Conservation (phyloP, 2,888 invertebrate genomes). For the Pegoplata infirma region DNA sequence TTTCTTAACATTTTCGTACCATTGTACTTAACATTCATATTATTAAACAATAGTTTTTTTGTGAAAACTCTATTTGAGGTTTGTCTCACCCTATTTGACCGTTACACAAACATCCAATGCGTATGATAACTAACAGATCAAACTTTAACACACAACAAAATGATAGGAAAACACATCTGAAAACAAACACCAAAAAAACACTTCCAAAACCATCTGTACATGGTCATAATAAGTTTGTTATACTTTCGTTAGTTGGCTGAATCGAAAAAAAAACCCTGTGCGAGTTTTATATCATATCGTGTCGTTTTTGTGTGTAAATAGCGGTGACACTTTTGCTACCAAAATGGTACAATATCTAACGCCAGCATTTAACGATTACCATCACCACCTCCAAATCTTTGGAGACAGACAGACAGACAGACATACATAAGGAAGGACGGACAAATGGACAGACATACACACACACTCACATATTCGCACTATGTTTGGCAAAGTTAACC, state of each 20-base stretch:
- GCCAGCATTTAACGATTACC: constrained; percentile 63
- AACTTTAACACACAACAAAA: not conserved
- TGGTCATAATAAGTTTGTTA: constrained; percentile 63
- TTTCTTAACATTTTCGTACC: too few species aligned
- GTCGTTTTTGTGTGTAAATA: constrained; percentile 35
- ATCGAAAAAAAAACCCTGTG: constrained; percentile 4
- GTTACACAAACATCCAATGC: constrained; percentile 44
- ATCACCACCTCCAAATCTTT: constrained; percentile 60
- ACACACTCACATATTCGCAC: not conserved
- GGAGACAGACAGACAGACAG: constrained; percentile 23
- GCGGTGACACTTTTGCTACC: constrained; percentile 63
- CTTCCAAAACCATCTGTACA: constrained; percentile 47
- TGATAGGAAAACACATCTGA: too few species aligned
- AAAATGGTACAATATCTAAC: constrained; percentile 61
- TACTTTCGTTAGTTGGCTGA: constrained; percentile 49
- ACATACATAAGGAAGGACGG: constrained; percentile 18
- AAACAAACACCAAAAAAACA: constrained; percentile 12
- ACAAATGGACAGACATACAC: not conserved
- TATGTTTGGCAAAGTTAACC: not conserved
- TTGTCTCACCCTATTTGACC: constrained; percentile 40
- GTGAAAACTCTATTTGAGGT: constrained; percentile 20
- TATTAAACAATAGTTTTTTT: constrained; percentile 32
- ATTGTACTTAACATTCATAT: constrained; percentile 35
- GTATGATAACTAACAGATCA: constrained; percentile 47
- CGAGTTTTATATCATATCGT: not conserved